Conservation (phyloP, 2,797 vertebrate species). For the Anas capensis region DNA sequence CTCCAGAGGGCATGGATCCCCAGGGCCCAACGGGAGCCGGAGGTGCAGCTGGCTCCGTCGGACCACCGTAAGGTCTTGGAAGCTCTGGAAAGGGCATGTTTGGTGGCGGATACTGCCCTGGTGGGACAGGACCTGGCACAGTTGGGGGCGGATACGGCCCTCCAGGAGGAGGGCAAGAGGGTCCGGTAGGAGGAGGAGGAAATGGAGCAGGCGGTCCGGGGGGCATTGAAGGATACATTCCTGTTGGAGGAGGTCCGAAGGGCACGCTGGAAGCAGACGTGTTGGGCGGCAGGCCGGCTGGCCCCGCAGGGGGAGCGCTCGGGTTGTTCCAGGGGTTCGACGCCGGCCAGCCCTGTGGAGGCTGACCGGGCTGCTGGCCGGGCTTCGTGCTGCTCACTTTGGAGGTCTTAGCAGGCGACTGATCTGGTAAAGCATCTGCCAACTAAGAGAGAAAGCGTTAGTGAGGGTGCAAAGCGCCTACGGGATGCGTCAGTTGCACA, state of each 20-base stretch:
- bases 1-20: constrained; percentile 82
- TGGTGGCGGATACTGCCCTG: constrained; percentile 83
- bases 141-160: constrained; percentile 82
- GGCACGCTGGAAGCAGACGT: constrained; percentile 78
- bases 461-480: not conserved
- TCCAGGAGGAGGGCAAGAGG: constrained; percentile 80
- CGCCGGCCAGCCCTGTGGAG: constrained; percentile 78
- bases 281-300: constrained; percentile 78
- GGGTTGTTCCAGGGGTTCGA: constrained; percentile 82
- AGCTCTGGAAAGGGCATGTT: constrained; percentile 83
- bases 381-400: constrained; percentile 86
- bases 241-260: constrained; percentile 81
- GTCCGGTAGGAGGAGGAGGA: constrained; percentile 82
- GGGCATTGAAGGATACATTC: constrained; percentile 83
- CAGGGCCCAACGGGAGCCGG: constrained; percentile 81
- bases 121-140: constrained; percentile 79
- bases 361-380: constrained; percentile 70
- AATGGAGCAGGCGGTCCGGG: constrained; percentile 82
- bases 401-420: constrained; percentile 83
- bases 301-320: constrained; percentile 78
- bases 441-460: constrained; percentile 80
- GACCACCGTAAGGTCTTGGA: constrained; percentile 81
- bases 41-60: constrained; percentile 80
- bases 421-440: constrained; percentile 91
- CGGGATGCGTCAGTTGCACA: not conserved